Conservation (phyloP, 1,140 invertebrate species). For the Platorchestia sp. region DNA sequence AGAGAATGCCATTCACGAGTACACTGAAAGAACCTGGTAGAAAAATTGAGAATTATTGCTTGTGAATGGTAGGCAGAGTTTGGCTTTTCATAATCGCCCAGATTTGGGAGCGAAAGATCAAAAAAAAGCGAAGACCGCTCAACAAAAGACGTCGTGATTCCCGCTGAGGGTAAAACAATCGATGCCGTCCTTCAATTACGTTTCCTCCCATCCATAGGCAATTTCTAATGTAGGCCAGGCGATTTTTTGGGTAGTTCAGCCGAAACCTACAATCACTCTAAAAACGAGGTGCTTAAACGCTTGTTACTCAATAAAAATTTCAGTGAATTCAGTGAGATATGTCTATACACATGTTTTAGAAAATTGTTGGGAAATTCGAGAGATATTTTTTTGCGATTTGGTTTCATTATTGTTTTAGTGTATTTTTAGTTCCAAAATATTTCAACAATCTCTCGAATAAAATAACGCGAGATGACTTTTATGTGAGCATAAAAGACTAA, state of each 20-base stretch:
- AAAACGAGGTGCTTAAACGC: too few relatives aligned
- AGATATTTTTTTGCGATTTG: too few relatives aligned
- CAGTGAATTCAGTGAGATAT: too few relatives aligned
- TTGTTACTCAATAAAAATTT: too few relatives aligned
- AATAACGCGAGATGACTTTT: too few relatives aligned
- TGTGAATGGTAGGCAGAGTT: not conserved
- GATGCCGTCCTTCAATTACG: not conserved
- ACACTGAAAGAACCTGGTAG: not conserved
- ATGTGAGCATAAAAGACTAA: too few relatives aligned
- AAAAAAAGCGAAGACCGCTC: not conserved
- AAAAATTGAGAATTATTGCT: not conserved
- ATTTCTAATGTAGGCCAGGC: not conserved
- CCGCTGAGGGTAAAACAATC: not conserved
- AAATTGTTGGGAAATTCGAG: too few relatives aligned
- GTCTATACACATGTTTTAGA: too few relatives aligned
- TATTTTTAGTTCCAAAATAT: too few relatives aligned
- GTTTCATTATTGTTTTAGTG: too few relatives aligned
- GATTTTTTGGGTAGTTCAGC: not conserved
- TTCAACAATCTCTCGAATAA: too few relatives aligned
- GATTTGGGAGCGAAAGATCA: not conserved
- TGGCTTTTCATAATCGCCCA: not conserved
- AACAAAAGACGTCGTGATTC: not conserved
- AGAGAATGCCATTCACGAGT: not conserved
- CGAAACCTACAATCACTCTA: too few relatives aligned
- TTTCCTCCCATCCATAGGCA: not conserved